Evolutionary conservation across 1,140 invertebrate genomes (phyloP).

Genomic region (Hormaphis cornu): DNA sequence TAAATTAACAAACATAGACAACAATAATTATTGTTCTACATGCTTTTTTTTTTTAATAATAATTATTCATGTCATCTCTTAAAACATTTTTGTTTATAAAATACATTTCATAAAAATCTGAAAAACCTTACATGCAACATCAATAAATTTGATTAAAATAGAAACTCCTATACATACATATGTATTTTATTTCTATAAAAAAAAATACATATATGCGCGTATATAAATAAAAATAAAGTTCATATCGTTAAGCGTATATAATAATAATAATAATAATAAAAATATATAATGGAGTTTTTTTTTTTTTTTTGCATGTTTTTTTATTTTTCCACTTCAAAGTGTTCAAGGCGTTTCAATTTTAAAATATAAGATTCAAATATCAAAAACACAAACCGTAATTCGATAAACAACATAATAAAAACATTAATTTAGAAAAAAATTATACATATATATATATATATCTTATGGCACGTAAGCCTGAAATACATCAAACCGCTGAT

Average conservation of each 20-base stretch:
- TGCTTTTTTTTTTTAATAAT: conserved; percentile 24
- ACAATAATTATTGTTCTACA: conserved; percentile 8
- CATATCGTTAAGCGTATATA: neutral
- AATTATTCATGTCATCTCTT: neutral
- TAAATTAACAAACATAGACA: neutral
- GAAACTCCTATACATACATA: neutral
- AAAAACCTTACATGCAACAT: conserved; percentile 29
- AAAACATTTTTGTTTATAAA: conserved; percentile 28
- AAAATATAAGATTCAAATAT: conserved; percentile 1
- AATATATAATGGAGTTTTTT: neutral
- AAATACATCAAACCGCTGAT: conserved; percentile 20
- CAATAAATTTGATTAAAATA: conserved; percentile 30
- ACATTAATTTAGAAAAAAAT: neutral
- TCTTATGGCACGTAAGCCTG: conserved; percentile 28
- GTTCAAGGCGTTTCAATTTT: neutral
- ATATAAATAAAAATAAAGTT: conserved; percentile 21
- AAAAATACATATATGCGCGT: neutral
- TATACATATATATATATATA: neutral
- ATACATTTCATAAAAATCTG: conserved; percentile 27
- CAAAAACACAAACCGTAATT: neutral
- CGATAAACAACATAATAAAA: conserved; percentile 3
- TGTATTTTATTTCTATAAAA: conserved; percentile 14
- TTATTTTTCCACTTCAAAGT: neutral
- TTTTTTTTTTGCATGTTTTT: neutral
- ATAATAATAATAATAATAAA: neutral